Evolutionary conservation across 1,140 invertebrate genomes (phyloP).

Genomic region (Apolygus lucorum): DNA sequence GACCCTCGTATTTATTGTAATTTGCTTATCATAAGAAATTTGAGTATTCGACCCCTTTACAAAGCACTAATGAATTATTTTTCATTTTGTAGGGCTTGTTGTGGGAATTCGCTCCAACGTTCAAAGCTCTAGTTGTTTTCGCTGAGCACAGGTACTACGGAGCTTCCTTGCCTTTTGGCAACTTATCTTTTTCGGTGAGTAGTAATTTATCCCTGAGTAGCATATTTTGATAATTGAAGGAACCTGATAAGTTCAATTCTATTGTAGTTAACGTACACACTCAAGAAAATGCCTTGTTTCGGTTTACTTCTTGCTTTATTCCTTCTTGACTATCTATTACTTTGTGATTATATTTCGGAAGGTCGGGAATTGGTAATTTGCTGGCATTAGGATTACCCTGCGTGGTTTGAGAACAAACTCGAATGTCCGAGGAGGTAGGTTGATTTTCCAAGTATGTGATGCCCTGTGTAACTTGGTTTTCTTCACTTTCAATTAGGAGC

Average conservation of each 20-base stretch:
- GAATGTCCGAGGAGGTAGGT: no score
- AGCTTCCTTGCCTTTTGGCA: conserved; percentile 31
- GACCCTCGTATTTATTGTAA: background rate
- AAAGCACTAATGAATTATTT: background rate
- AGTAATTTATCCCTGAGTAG: background rate
- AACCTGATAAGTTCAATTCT: no score
- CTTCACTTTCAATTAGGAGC: conserved; percentile 40
- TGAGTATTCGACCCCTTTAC: background rate
- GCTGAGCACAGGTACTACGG: conserved; percentile 91
- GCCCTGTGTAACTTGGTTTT: background rate
- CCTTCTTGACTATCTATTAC: no score
- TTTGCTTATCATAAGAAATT: background rate
- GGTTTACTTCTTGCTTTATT: no score
- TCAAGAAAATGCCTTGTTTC: no score
- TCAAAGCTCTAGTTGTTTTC: conserved; percentile 79
- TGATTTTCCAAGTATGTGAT: background rate
- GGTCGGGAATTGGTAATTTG: no score
- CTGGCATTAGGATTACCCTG: no score
- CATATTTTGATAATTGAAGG: no score
- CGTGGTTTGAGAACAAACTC: no score
- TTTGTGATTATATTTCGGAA: no score
- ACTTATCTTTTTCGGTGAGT: conserved; percentile 30
- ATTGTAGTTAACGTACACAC: no score
- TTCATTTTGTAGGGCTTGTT: conserved; percentile 66
- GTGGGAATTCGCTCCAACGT: conserved; percentile 78